phyloP scores from a whole-genome alignment of 2,888 invertebrate species.

The Patella depressa region DNA sequence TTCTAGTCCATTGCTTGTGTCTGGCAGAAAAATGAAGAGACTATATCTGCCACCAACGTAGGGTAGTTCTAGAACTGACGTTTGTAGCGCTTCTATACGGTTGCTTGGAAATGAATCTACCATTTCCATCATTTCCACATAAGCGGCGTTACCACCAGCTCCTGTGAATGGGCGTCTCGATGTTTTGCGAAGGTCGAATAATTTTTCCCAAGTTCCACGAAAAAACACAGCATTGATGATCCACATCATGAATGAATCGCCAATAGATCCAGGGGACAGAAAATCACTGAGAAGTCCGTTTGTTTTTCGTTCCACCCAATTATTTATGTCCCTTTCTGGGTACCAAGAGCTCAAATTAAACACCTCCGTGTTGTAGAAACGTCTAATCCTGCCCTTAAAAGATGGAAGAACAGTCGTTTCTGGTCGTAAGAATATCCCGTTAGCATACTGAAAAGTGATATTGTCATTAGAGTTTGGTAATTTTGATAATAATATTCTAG shows the following conservation, averaged over 20 bases:
- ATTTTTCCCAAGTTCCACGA: constrained; percentile 14
- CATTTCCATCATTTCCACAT: constrained; percentile 8
- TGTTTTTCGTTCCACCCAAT: not conserved
- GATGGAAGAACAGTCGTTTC: not conserved
- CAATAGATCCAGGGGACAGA: not conserved
- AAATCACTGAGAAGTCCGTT: not conserved
- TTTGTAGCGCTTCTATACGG: not conserved
- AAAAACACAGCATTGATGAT: constrained; percentile 22
- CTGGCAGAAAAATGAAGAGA: constrained; percentile 19
- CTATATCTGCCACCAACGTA: constrained; percentile 9
- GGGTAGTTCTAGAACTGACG: not conserved
- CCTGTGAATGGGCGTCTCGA: constrained; percentile 3
- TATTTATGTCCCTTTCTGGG: not conserved
- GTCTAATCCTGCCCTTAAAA: not conserved
- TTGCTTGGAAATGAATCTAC: not conserved
- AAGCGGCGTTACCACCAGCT: not conserved
- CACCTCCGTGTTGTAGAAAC: not conserved
- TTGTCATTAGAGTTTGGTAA: not conserved
- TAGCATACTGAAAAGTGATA: not conserved
- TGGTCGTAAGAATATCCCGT: not conserved
- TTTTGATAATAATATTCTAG: not conserved
- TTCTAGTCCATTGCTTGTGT: constrained; percentile 11
- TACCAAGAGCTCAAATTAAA: constrained; percentile 1
- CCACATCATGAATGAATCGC: constrained; percentile 12
- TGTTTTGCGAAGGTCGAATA: constrained; percentile 16